Evolutionary conservation across 2,113 vertebrate species (phyloP), one percentile per base, ranked within the genome.

Genomic region (Patagioenas fasciata): DNA sequence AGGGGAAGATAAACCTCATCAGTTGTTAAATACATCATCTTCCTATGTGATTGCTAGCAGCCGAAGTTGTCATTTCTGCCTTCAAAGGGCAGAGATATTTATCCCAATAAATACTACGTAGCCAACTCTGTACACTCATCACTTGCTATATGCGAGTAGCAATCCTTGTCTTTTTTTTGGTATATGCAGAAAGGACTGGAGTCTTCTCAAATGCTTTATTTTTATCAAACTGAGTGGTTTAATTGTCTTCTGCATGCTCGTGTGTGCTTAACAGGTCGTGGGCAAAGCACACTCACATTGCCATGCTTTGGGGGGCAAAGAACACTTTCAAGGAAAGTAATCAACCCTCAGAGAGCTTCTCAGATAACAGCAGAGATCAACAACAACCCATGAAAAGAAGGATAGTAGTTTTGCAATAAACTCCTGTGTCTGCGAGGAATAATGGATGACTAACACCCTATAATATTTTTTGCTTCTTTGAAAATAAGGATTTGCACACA

Each of bases 201-300:
- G 44, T 6, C 5, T 32, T 77, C 65, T 50, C 51, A 77, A 56
- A 2, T 10, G 24, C 11, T 38, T 21, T 17, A 14, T 24, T 32
- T 69, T 23, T 6, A 8, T 34, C 64, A 67, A 2, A 32, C 47
- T 42, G 72, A 71, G 47, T 26, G 9, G 44, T 8, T 40, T 74
- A 56, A 38, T 12, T 21, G n/a, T 66, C 18, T 60, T 50, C 38
- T 6, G 6, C 13, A 34, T n/a, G 62, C 51, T 87, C 51, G 0
- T 2, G 18, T 0, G 0, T 32, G 4, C 71, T 70, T n/a, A 3
- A 10, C 13, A n/a, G 28, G 32, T 21, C 0, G 0, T 9, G 71
- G 77, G 60, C 5, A 13, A 18, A 57, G 40, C 16, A 10, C 14
- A 3, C 40, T 50, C 3, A 0, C 11, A 0, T 15, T 75, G 58